Base-by-base conservation (phyloP, 2,888 invertebrate genomes). In the Strigamia crassipes region DNA sequence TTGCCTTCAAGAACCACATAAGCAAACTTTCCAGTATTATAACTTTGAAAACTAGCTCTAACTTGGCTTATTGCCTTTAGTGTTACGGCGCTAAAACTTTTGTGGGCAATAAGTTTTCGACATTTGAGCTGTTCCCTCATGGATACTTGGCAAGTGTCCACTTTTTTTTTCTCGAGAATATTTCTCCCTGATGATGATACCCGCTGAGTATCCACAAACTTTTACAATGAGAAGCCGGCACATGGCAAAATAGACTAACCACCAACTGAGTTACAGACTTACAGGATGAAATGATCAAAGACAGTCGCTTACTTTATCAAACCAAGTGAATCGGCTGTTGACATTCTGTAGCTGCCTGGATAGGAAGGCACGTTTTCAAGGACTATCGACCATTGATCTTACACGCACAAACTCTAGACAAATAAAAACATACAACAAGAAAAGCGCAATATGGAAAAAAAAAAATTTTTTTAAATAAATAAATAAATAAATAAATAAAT, bases 81-180 rank as follows among this genome's bases (percentile, higher is more conserved):
- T 73, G 27, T 31, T 73, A 73, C 10, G 73, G 73, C 27, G 73
- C 73, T 73, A 73, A 73, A 73, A 73, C 31, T 73, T 38, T 73
- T 73, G 73, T 73, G 73, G 73, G 73, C 73, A 73, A 73, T 73
- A 73, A 73, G 73, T 73, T 73, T 73, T 73, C 23, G 73, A 73
- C 73, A 73, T 73, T 73, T 73, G 73, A 31, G 31, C 73, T 73
- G 23, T 23, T 73, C 73, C 31, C 73, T 31, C 73, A 38, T 73
- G 27, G 27, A 73, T 38, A 73, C 27, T 73, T 73, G 73, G 73
- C 73, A 73, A 31, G n/a, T 31, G 31, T 23, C 73, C 73, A 73
- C 15, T 15, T 73, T 73, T 73, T 73, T 31, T 66, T 66, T 66
- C 1, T 8, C 13, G 31, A 27, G 73, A 73, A 73, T 73, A 73